A percentile compares a stretch with the other conserved stretches of the same genome.
Conservation (phyloP, 1,140 invertebrate species). For the Spodoptera frugiperda region DNA sequence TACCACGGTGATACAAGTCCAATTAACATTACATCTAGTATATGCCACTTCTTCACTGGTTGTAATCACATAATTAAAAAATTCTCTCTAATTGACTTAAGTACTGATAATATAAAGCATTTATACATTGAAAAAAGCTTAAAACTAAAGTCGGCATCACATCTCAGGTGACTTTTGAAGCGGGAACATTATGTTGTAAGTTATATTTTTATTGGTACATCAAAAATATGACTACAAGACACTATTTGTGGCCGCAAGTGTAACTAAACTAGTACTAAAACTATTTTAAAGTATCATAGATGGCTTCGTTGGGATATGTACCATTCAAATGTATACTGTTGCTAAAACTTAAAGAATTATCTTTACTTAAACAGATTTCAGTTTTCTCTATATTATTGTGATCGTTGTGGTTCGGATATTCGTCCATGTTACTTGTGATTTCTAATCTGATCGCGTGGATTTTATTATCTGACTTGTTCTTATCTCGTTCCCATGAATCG, state of each 20-base stretch:
- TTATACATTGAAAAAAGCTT: slow-evolving; percentile 36
- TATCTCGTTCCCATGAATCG: slow-evolving; percentile 80
- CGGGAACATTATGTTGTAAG: slow-evolving; percentile 16
- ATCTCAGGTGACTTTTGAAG: slow-evolving; percentile 19
- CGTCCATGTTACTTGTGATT: slow-evolving; percentile 81
- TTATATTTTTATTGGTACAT: slow-evolving; percentile 49
- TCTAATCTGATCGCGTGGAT: slow-evolving; percentile 82
- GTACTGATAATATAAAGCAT: slow-evolving; percentile 33
- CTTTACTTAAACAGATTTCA: slow-evolving; percentile 75
- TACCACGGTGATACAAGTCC: slow-evolving; percentile 9
- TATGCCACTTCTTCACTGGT: slow-evolving; percentile 43
- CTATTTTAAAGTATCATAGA: slow-evolving; percentile 84
- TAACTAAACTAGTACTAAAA: slow-evolving; percentile 46
- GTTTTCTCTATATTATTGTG: slow-evolving; percentile 70
- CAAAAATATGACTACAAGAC: slow-evolving; percentile 52
- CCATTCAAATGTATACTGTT: slow-evolving; percentile 85
- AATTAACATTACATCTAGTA: slow-evolving; percentile 18
- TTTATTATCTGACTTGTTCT: slow-evolving; percentile 70
- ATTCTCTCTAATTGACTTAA: slow-evolving; percentile 32
- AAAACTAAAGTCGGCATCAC: slow-evolving; percentile 32
- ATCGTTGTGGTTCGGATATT: slow-evolving; percentile 70
- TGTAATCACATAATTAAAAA: slow-evolving; percentile 31
- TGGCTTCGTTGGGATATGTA: slow-evolving; percentile 85
- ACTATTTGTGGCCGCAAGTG: slow-evolving; percentile 38
- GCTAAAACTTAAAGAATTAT: slow-evolving; percentile 82